Percentiles rank a stretch among this genome's conserved stretches.
phyloP scores from a whole-genome alignment of 2,888 invertebrate genomes.

The Priocnemis perturbator region DNA sequence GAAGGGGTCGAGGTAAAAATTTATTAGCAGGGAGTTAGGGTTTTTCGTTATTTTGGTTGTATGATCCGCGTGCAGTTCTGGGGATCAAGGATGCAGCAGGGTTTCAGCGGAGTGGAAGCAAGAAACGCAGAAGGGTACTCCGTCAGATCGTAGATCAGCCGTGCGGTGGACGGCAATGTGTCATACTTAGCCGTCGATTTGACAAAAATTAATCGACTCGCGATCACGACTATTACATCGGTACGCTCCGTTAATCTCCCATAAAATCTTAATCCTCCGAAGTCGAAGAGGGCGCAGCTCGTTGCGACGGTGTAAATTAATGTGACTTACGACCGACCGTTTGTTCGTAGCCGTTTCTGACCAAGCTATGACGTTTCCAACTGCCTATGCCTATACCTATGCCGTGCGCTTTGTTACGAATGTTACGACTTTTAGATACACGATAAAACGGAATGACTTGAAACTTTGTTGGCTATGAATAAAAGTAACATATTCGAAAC shows the following conservation, averaged over 20 bases:
- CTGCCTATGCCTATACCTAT: slow-evolving; percentile 10
- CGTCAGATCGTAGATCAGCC: too few relatives aligned
- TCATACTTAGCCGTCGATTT: slow-evolving; percentile 30
- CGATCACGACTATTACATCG: slow-evolving; percentile 23
- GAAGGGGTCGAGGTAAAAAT: too few relatives aligned
- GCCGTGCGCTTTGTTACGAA: slow-evolving; percentile 4
- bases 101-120: too few relatives aligned
- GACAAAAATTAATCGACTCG: slow-evolving; percentile 19
- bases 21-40: too few relatives aligned
- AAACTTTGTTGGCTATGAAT: too few relatives aligned
- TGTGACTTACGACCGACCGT: slow-evolving; percentile 18
- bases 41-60: too few relatives aligned
- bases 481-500: too few relatives aligned
- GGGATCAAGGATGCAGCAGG: too few relatives aligned
- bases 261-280: slow-evolving; percentile 34
- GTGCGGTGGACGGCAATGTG: slow-evolving; percentile 8
- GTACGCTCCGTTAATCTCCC: slow-evolving; percentile 22
- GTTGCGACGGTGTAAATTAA: slow-evolving; percentile 23
- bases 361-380: not conserved
- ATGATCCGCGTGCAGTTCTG: too few relatives aligned
- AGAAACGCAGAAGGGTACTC: too few relatives aligned
- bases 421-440: too few relatives aligned
- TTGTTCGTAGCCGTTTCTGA: slow-evolving; percentile 18
- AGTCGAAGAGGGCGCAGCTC: slow-evolving; percentile 20
- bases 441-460: too few relatives aligned